Percentiles rank a stretch among this genome's conserved stretches.
These are phyloP conservation scores for Metopia argyrocephala DNA, from an alignment of 2,888 invertebrate species.

Conservation along the genomic window DNA sequence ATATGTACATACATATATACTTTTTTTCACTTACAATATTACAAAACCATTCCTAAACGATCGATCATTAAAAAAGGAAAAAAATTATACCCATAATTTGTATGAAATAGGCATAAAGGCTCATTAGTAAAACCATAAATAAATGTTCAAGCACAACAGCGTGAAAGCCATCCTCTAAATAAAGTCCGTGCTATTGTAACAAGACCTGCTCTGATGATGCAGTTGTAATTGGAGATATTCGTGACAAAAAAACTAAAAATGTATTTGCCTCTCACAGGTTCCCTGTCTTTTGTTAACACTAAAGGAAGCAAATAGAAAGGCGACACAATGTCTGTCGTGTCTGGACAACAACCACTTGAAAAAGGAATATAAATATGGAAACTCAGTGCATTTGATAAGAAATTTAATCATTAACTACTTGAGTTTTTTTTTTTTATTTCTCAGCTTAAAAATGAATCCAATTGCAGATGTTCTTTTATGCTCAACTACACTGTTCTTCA, in stretches of 20 bases:
- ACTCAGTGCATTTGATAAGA: background rate
- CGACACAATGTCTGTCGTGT: constrained; percentile 59
- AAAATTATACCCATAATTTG: constrained; percentile 48
- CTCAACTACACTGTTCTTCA: background rate
- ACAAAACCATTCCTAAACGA: constrained; percentile 49
- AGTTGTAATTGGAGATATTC: constrained; percentile 52
- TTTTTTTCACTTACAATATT: constrained; percentile 12
- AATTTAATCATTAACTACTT: constrained; percentile 53
- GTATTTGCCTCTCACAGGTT: background rate
- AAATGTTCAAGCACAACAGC: constrained; percentile 67
- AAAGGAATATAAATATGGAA: background rate
- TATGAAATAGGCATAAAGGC: constrained; percentile 67
- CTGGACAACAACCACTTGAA: constrained; percentile 49
- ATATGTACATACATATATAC: too few relatives aligned
- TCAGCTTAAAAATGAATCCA: background rate
- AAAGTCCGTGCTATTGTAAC: background rate
- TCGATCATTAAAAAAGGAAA: constrained; percentile 41
- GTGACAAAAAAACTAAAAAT: constrained; percentile 46
- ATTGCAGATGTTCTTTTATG: constrained; percentile 35
- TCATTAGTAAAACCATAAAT: constrained; percentile 75
- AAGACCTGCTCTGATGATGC: background rate
- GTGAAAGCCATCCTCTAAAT: constrained; percentile 45
- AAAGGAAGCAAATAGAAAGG: constrained; percentile 16
- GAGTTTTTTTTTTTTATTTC: constrained; percentile 13
- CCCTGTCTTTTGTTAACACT: background rate